Conservation (phyloP, 2,888 invertebrate species). For the Fragum whitleyi region DNA sequence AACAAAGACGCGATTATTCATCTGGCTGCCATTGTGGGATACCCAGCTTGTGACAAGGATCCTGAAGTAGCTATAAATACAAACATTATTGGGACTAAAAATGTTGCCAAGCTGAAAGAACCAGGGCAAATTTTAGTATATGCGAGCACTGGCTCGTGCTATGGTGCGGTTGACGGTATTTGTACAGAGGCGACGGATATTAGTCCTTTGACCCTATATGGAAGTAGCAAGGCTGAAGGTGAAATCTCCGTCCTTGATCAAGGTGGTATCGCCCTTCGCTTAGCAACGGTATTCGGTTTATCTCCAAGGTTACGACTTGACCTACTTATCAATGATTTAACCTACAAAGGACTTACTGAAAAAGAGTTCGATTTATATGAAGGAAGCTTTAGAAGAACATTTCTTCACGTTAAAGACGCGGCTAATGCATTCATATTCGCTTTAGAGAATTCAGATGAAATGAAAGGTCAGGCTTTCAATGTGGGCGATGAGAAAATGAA, state of each 20-base stretch:
- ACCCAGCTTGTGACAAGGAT: conserved; percentile 84
- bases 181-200: conserved; percentile 84
- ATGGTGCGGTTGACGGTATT: conserved; percentile 83
- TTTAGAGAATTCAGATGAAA: conserved; percentile 78
- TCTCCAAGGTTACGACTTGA: conserved; percentile 84
- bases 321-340: conserved; percentile 84
- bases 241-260: conserved; percentile 77
- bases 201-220: conserved; percentile 84
- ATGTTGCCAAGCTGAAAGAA: conserved; percentile 74
- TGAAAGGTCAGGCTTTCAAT: conserved; percentile 83
- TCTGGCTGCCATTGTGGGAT: conserved; percentile 85
- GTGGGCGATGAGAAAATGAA: conserved; percentile 85
- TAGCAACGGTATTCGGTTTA: conserved; percentile 84
- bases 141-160: conserved; percentile 84
- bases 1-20: conserved; percentile 82
- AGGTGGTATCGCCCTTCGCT: conserved; percentile 81
- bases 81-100: conserved; percentile 82
- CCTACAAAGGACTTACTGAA: conserved; percentile 79
- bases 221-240: conserved; percentile 83
- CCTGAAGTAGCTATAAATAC: conserved; percentile 78
- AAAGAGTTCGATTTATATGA: conserved; percentile 83
- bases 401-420: conserved; percentile 84
- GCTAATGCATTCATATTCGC: conserved; percentile 84
- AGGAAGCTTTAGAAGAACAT: conserved; percentile 83
- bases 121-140: conserved; percentile 82